phyloP scores from a whole-genome alignment of 2,797 vertebrate genomes.

The Rhabdomys pumilio region DNA sequence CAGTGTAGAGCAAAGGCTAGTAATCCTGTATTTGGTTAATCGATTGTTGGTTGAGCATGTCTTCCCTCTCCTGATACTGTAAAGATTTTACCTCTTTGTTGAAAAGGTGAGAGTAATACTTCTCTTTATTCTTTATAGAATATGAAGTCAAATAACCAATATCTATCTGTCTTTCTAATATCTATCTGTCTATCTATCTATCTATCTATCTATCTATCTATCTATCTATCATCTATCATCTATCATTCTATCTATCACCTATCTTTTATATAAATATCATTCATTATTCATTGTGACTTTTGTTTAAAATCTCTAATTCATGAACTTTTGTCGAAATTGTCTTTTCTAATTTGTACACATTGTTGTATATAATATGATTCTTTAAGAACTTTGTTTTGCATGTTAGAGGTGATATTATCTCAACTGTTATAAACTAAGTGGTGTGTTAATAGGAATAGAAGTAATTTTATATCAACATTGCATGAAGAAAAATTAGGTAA shows the following conservation, averaged over 20 bases:
- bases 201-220: background rate
- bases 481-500: conserved; percentile 53
- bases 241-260: background rate
- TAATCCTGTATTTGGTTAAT: background rate
- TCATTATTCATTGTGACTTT: background rate
- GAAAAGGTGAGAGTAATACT: background rate
- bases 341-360: background rate
- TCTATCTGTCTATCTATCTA: background rate
- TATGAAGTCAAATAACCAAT: background rate
- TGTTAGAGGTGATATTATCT: conserved; percentile 47
- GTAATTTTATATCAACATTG: conserved; percentile 25
- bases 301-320: conserved; percentile 3
- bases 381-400: conserved; percentile 55
- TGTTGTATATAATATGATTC: conserved; percentile 15
- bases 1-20: background rate
- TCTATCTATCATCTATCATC: background rate
- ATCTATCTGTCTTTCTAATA: background rate
- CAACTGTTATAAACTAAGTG: conserved; percentile 31
- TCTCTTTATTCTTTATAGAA: background rate
- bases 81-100: background rate
- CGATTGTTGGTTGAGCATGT: background rate
- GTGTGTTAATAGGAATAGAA: conserved; percentile 49
- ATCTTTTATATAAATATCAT: background rate
- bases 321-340: background rate
- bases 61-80: rapidly evolving